Percentiles rank a stretch among this genome's conserved stretches.
Evolutionary conservation across 2,888 invertebrate genomes (phyloP).

Genomic region (Hypsopygia costalis): DNA sequence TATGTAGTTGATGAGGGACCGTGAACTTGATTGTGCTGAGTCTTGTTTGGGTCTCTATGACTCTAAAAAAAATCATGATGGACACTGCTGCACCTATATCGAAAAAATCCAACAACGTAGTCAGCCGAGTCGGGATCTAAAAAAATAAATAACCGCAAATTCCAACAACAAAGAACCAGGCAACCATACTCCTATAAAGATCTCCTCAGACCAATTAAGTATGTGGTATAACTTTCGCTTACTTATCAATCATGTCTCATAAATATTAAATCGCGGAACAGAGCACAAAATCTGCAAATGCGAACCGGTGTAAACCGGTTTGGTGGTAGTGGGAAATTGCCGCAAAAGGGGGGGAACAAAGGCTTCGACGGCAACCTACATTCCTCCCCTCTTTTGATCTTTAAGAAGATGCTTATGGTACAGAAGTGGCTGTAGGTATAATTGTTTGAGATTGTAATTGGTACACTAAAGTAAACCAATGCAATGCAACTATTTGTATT

Average conservation of each 20-base stretch:
- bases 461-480: no score
- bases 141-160: no score
- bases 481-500: no score
- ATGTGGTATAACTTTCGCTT: slow-evolving; percentile 9
- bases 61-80: no score
- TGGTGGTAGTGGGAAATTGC: slow-evolving; percentile 41
- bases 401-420: slow-evolving; percentile 17
- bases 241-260: slow-evolving; percentile 6
- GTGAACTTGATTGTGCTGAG: no score
- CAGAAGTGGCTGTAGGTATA: slow-evolving; percentile 35
- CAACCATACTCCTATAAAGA: neutral
- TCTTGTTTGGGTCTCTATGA: no score
- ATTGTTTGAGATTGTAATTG: no score
- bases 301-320: slow-evolving; percentile 31
- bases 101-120: no score
- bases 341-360: slow-evolving; percentile 49
- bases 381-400: slow-evolving; percentile 58
- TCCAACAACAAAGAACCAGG: neutral
- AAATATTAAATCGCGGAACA: slow-evolving; percentile 16
- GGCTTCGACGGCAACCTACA: slow-evolving; percentile 58
- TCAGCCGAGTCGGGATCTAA: no score
- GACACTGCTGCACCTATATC: no score
- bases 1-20: no score
- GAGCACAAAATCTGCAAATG: slow-evolving; percentile 19
- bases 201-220: neutral